Percentiles rank a stretch among this genome's conserved stretches.
These are phyloP conservation scores for Ditula angustiorana DNA, from an alignment of 2,888 invertebrate genomes.

Conservation along the genomic window DNA sequence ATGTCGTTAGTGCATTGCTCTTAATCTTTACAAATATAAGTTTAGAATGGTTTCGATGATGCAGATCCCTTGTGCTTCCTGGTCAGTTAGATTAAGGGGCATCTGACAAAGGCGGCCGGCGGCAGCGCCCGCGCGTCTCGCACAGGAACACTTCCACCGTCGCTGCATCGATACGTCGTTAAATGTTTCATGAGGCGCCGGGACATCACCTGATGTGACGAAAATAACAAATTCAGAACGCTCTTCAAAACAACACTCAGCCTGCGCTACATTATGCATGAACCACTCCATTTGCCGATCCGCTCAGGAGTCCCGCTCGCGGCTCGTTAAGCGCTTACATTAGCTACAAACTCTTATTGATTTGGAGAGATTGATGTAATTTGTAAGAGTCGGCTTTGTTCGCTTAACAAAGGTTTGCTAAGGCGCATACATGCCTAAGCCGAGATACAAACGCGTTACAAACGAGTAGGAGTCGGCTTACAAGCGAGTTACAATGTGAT, in stretches of 20 bases:
- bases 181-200: conserved; percentile 80
- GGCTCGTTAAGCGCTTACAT: conserved; percentile 85
- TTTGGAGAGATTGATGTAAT: conserved; percentile 79
- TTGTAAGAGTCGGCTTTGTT: conserved; percentile 57
- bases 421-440: conserved; percentile 15
- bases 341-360: conserved; percentile 84
- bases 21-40: conserved; percentile 26
- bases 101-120: conserved; percentile 7
- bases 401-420: conserved; percentile 7
- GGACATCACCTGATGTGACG: conserved; percentile 82
- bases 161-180: conserved; percentile 71
- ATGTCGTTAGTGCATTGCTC: conserved; percentile 22
- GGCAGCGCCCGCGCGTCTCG: background rate
- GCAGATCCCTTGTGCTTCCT: conserved; percentile 29
- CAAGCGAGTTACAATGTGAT: background rate
- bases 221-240: conserved; percentile 84
- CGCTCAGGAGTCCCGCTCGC: conserved; percentile 82
- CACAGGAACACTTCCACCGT: background rate
- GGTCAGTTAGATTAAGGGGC: conserved; percentile 1
- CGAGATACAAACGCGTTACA: conserved; percentile 4
- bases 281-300: conserved; percentile 85
- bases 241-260: conserved; percentile 85
- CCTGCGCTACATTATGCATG: conserved; percentile 83
- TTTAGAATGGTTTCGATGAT: no score
- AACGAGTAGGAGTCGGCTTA: background rate